Conservation (phyloP, 1,140 invertebrate genomes). For the Geopemphigus sp. region DNA sequence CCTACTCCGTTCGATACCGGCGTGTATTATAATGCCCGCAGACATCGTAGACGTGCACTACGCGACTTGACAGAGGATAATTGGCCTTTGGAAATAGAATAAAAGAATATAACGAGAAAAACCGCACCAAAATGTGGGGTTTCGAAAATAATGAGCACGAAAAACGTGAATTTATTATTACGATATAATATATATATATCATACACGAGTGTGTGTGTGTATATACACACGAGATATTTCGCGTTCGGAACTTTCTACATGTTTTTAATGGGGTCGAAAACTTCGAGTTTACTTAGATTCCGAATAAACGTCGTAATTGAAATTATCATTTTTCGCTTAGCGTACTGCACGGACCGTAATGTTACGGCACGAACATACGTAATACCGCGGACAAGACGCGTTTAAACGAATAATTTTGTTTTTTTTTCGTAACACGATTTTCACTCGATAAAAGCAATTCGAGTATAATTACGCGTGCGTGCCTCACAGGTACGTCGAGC, state of each 20-base stretch:
- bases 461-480: no score
- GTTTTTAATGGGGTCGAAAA: no score
- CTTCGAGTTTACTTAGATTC: neutral
- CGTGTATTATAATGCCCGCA: neutral
- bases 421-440: no score
- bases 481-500: no score
- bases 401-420: no score
- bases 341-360: no score
- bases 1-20: neutral
- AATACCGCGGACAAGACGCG: no score
- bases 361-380: no score
- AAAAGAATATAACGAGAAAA: neutral
- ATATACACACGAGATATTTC: neutral
- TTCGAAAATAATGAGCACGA: conserved; percentile 7
- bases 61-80: neutral
- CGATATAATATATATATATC: neutral
- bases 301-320: no score
- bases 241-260: neutral
- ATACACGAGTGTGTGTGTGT: neutral
- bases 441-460: no score
- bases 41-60: neutral
- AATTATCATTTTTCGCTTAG: no score
- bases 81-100: neutral
- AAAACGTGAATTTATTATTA: neutral
- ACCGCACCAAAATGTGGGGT: neutral